Conservation (phyloP, 2,888 invertebrate species). For the Acrocera orbiculus region DNA sequence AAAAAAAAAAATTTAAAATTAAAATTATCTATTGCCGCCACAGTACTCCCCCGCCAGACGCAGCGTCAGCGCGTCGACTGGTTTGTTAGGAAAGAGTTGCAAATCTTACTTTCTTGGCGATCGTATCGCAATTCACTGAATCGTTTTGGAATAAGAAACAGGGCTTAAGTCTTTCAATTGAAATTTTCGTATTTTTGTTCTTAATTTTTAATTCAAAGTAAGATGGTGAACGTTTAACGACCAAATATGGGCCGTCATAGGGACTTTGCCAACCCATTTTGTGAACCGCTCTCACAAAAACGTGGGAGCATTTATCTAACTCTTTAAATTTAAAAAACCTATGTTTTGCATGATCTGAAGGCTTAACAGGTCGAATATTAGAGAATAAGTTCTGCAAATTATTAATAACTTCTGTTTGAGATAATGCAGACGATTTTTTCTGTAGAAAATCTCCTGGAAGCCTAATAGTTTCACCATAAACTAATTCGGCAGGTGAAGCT, state of each 20-base stretch:
- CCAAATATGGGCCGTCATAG: not conserved
- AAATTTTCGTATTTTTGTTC: too few relatives aligned
- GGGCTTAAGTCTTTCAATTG: too few relatives aligned
- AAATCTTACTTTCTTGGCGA: too few relatives aligned
- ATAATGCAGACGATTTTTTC: not conserved
- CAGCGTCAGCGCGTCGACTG: too few relatives aligned
- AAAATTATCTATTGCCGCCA: too few relatives aligned
- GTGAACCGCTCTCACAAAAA: not conserved
- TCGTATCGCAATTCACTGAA: too few relatives aligned
- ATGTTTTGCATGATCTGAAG: not conserved
- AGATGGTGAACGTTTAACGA: not conserved
- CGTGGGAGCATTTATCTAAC: not conserved
- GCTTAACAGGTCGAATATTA: not conserved
- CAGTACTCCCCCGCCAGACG: too few relatives aligned
- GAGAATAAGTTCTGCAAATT: not conserved
- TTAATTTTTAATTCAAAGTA: too few relatives aligned
- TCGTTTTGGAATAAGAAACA: too few relatives aligned
- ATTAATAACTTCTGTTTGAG: not conserved
- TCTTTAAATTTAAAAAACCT: not conserved
- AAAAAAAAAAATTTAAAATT: too few relatives aligned
- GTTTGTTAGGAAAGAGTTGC: too few relatives aligned
- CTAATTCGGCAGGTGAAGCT: not conserved
- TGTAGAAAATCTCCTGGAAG: slow-evolving; percentile 1
- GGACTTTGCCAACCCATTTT: not conserved
- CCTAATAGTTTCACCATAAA: slow-evolving; percentile 1